Evolutionary conservation across 2,797 vertebrate species (phyloP), one percentile per base, ranked within the genome.

Genomic region (Erpetoichthys calabaricus): DNA sequence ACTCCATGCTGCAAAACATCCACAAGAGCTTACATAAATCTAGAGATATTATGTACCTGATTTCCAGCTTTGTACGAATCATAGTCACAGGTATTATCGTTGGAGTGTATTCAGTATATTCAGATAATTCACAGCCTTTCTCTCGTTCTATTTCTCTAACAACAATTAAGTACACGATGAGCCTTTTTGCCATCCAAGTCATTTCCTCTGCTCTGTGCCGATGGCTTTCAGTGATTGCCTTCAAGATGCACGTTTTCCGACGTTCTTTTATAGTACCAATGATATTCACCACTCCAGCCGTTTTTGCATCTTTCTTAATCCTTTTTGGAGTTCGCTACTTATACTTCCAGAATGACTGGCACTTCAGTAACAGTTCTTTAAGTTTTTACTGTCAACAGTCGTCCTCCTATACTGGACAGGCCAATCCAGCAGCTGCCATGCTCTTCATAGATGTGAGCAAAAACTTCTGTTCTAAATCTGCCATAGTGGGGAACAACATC

Each of bases 181-280:
- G 69, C 56, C 68, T 71, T 55, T 50, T 80, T 6, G 72, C 59
- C 3, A 63, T 82, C 57, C 84, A 86, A 70, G 71, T 78, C 42
- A 6, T 67, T 51, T 81, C 80, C 53, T 83, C 82, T 1, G 73
- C 60, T 1, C 56, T 83, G 57, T 85, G 82, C 60, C 75, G 74
- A 45, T 80, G 80, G 79, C 75, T 85, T 64, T 66, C 69, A 2
- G 53, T 83, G 41, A 68, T 63, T 2, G 78, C 80, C 42, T 85
- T 80, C 44, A 86, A 86, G 67, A 84, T 86, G 78, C 82, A 83
- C 2, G 73, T 72, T 42, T 5, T 84, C 55, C 68, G 72, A 1
- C 69, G 71, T 1, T 70, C 80, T 69, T 86, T 85, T 58, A 53
- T 77, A 2, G 2, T 78, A 3, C 82, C 83, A 45, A 47, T 82